Base-by-base conservation (phyloP, 2,888 invertebrate species). In the Hirtodrosophila histrioides region DNA sequence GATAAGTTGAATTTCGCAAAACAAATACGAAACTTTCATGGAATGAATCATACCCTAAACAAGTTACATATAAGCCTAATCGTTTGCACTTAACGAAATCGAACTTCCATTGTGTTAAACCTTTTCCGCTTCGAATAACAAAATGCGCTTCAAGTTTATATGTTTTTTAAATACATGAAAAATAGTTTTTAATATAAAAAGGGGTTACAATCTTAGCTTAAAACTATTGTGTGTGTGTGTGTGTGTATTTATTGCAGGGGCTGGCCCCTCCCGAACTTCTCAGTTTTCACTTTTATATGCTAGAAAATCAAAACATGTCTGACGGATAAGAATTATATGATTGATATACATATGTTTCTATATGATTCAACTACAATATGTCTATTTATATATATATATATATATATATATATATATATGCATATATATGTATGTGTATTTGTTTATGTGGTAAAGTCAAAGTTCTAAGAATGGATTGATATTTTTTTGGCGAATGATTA, bases 181-280 rank as follows among this genome's bases (percentile, higher is more conserved):
- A 86, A 86, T 81, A 84, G 6, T 71, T 84, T 77, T 83, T 80
- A 78, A 78, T 82, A 82, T 86, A 86, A 85, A 81, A 82, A 84
- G 71, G 71, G 69, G 29, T 86, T 86, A 81, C 77, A 74, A 48
- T 74, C 12, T 12, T 75, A 74, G 10, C 75, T 65, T 75, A 75
- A 29, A 63, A 49, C 74, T 82, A 86, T 58, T 68, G 69, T 17
- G 17, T 17, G 17, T 17, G 17, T 17, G 17, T 17, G 17, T 17
- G 17, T 17, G 46, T 60, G 8, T 71, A 63, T 53, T 69, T 44
- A 51, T 65, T 35, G 66, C 40, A 41, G 54, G n/a, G 12, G 29
- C 12, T 48, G 46, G 43, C n/a, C 37, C 41, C 44, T 23, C 44
- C 40, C 39, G 17, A 64, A 39, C 37, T 54, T 64, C 45, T 64